Evolutionary conservation across 2,113 vertebrate genomes (phyloP).

Genomic region (Sialia sialis): DNA sequence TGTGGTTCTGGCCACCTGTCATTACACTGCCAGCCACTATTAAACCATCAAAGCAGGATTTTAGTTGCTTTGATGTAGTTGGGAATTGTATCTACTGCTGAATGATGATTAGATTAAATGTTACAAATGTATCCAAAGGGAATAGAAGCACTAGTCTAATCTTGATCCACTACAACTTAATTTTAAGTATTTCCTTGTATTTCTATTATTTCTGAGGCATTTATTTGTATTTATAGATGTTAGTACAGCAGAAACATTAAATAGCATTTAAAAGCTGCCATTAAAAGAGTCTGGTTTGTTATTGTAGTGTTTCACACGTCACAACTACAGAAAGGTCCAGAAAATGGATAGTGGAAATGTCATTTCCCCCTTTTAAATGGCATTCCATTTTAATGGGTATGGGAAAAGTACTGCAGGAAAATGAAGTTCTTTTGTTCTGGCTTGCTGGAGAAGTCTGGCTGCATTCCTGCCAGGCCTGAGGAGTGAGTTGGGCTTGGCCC

Average conservation of each 20-base stretch:
- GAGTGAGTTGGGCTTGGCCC: not conserved
- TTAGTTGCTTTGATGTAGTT: slow-evolving; percentile 72
- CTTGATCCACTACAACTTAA: not conserved
- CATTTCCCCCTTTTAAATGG: not conserved
- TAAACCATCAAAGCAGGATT: slow-evolving; percentile 72
- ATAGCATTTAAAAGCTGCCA: not conserved
- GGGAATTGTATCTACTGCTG: slow-evolving; percentile 49
- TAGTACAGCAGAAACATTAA: not conserved
- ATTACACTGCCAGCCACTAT: slow-evolving; percentile 57
- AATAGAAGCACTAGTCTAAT: slow-evolving; percentile 1
- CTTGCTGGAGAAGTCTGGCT: not conserved
- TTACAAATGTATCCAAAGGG: slow-evolving; percentile 70
- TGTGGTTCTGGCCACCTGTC: slow-evolving; percentile 63
- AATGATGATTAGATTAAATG: slow-evolving; percentile 63
- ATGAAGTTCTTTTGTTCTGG: not conserved
- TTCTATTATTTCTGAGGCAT: not conserved
- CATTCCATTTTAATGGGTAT: not conserved
- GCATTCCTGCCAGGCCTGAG: fast-evolving
- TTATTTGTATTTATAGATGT: not conserved
- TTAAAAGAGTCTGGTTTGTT: not conserved
- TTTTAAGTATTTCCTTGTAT: slow-evolving; percentile 11
- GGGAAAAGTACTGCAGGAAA: not conserved
- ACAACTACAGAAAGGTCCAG: not conserved
- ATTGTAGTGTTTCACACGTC: not conserved
- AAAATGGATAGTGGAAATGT: not conserved